Base-by-base conservation (phyloP, 2,888 invertebrate genomes). In the Mythimna albipuncta region DNA sequence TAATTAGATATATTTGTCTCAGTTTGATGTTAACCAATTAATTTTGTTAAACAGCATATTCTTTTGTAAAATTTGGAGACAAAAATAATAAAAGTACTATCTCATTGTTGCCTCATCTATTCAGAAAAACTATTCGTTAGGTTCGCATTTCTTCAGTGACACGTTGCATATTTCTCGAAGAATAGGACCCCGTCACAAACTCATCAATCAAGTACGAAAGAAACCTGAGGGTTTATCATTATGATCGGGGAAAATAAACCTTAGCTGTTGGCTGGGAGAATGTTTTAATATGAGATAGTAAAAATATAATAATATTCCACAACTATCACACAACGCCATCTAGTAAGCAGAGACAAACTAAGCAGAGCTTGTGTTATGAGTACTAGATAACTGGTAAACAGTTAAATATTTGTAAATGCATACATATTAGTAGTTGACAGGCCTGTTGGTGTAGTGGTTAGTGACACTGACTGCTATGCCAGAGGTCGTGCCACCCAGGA, bases 91-190 rank as follows among this genome's bases (percentile, higher is more conserved):
- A 10, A 6, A 41, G 13, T 38, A 21, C 35, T 35, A 73, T 16
- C 6, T n/a, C 10, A 13, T n/a, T 65, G 47, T 41, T 19, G 19
- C 13, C 13, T 50, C 13, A 21, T 57, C n/a, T 21, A 50, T 41
- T 50, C n/a, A 67, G 13, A 38, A 41, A 52, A 66, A 41, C n/a
- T 21, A 32, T 50, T 52, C 9, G 19, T 41, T 35, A 58, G 11
- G 2, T 47, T 69, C 7, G 11, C 38, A 21, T 77, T 58, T 58
- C 16, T 69, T 50, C 21, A 5, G 21, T 50, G 11, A 77, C 57
- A 58, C 69, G 69, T 77, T 73, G 77, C 50, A 77, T 21, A n/a
- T 69, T 73, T 73, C 69, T 16, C 35, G 6, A 13, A 73, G 77
- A 77, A 77, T 57, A 35, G 6, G 19, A 44, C 57, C 16, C 57